Base-by-base conservation (phyloP, 2,113 vertebrate genomes). In the Coregonus clupeaformis region DNA sequence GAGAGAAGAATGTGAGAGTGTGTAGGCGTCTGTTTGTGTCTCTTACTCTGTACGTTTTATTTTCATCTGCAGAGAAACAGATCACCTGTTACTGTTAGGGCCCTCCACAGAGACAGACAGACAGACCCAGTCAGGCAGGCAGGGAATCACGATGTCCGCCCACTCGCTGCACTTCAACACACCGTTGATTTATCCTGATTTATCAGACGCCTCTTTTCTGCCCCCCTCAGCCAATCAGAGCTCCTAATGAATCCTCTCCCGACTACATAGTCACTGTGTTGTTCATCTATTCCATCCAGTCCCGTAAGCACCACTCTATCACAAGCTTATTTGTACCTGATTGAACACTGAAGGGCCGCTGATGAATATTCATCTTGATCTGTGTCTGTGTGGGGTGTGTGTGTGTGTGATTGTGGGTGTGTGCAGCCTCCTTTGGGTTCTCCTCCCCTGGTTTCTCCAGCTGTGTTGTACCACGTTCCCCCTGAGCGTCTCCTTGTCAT, bases 111-210 rank as follows among this genome's bases (percentile, higher is more conserved):
- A 52, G 16, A 52, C 49, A 52, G 9, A 52, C 16, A 60, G 27
- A 22, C 60, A 22, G 20, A 27, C 22, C 6, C 12, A 29, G 24
- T 24, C 22, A 29, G 24, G 63, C 22, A 27, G 13, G 7, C 12
- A 14, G 64, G 64, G 64, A 66, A 66, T 66, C 64, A 66, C 64
- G 64, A 66, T 29, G 13, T 14, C 64, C 36, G n/a, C 66, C 32
- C 62, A 64, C 62, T 24, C 24, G 12, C 6, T 24, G 27, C 27
- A 27, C 62, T 25, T 24, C 12, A 64, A 11, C 62, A 64, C 13
- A n/a, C 27, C 27, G 62, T n/a, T 64, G n/a, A 27, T 64, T 64
- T 24, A 59, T 59, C 5, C 57, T 27, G n/a, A 64, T 27, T 27
- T 27, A 24, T 64, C 62, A 64, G 62, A 64, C 62, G 11, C n/a